Evolutionary conservation across 1,140 invertebrate genomes (phyloP).

Genomic region (Belonocnema kinseyi): DNA sequence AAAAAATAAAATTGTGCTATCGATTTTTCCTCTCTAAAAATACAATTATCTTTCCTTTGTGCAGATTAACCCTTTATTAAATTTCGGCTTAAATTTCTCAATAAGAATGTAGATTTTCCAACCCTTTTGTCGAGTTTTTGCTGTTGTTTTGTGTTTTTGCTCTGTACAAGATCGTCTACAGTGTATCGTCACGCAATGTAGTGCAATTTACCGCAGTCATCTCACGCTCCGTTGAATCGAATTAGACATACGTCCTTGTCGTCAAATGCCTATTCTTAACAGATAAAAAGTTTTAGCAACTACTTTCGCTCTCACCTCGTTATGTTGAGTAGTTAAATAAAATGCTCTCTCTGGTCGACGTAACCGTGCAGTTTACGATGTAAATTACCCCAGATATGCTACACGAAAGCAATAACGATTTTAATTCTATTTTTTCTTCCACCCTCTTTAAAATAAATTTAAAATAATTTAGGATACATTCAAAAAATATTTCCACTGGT

Average conservation of each 20-base stretch:
- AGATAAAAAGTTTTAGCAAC: slow-evolving; percentile 23
- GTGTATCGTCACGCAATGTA: not conserved
- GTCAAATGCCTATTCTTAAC: slow-evolving; percentile 11
- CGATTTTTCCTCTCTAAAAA: too few species aligned
- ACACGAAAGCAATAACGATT: slow-evolving; percentile 9
- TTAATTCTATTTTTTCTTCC: not conserved
- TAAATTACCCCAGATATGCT: slow-evolving; percentile 8
- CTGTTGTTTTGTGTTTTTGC: too few species aligned
- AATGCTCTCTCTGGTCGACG: not conserved
- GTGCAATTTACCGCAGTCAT: slow-evolving; percentile 16
- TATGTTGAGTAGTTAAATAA: not conserved
- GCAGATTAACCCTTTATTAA: too few species aligned
- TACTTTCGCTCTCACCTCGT: not conserved
- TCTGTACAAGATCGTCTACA: not conserved
- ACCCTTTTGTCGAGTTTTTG: too few species aligned
- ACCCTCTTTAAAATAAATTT: not conserved
- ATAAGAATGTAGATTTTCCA: too few species aligned
- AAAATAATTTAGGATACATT: not conserved
- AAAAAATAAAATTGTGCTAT: too few species aligned
- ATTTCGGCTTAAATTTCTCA: too few species aligned
- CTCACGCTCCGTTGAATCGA: slow-evolving; percentile 23
- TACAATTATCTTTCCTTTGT: too few species aligned
- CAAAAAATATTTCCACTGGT: not conserved
- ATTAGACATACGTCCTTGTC: slow-evolving; percentile 18
- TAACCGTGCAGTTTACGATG: not conserved